Base-by-base conservation (phyloP, 2,797 vertebrate species). In the Clarias pachynema region DNA sequence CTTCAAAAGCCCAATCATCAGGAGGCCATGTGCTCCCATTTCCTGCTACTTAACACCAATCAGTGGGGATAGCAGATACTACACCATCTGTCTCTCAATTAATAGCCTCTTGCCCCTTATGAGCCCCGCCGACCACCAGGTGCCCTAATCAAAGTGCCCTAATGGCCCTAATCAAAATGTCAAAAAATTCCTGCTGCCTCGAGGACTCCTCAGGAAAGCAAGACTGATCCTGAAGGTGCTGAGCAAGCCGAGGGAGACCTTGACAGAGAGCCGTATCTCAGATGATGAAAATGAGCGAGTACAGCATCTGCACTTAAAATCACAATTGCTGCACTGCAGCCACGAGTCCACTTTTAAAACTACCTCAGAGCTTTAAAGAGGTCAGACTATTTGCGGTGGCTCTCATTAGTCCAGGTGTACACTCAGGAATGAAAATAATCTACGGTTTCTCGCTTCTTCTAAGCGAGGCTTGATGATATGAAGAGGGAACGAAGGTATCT, bases 1-100 rank as follows among this genome's bases (percentile, higher is more conserved):
- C 65, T 81, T 87, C 72, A 86, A 83, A 85, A 81, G 62, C 69
- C 77, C 75, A 80, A 84, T 85, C 75, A 87, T 85, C 75, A 87
- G 72, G 29, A 63, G 40, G 66, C 79, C 62, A 81, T 66, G 85
- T 86, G 88, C 72, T 74, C 73, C 82, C 34, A 7, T 70, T 66
- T 5, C 53, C 29, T 40, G 63, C 53, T 53, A 82, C 53, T 88
- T 86, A 79, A 86, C 85, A 87, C 84, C 68, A 44, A 31, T 68
- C 79, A 72, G 53, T 22, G n/a, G 78, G 83, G 79, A 77, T 18
- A 16, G 20, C 63, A 53, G 73, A 86, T 82, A 83, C 34, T 59
- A 72, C 56, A 29, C 85, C 88, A 89, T 87, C 89, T 88, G 86
- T 81, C 82, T 75, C 79, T 65, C 69, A 73, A 56, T 72, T 87